These are phyloP conservation scores for Cataglyphis hispanica DNA, from an alignment of 1,140 invertebrate species.

Conservation along the genomic window DNA sequence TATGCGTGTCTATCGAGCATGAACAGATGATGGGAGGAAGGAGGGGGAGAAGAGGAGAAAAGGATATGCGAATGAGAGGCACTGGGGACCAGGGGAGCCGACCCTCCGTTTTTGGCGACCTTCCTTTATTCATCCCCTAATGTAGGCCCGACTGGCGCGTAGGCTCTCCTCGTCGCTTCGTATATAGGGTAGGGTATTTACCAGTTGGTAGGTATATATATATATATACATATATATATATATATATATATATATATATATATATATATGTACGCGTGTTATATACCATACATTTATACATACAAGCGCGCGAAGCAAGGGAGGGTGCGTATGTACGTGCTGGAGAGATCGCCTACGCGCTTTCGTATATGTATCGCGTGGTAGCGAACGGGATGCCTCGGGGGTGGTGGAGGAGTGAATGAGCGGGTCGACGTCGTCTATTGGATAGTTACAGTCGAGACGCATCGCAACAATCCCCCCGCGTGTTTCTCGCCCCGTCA, in stretches of 20 bases:
- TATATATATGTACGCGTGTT: constrained; percentile 12
- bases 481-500: constrained; percentile 9
- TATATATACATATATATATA: neutral
- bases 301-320: neutral
- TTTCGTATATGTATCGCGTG: constrained; percentile 40
- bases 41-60: no score
- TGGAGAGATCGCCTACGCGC: constrained; percentile 58
- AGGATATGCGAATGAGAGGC: constrained; percentile 39
- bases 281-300: constrained; percentile 25
- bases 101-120: constrained; percentile 75
- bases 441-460: constrained; percentile 40
- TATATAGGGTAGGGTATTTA: constrained; percentile 72
- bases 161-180: constrained; percentile 54
- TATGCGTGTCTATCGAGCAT: neutral
- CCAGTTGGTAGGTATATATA: constrained; percentile 44
- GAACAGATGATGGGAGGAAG: neutral
- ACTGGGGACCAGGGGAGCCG: constrained; percentile 62
- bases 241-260: constrained; percentile 31
- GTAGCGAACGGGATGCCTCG: constrained; percentile 31
- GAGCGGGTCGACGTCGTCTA: constrained; percentile 40
- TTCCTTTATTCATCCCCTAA: constrained; percentile 82
- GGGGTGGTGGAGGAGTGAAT: constrained; percentile 49
- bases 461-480: constrained; percentile 48
- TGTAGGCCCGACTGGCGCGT: constrained; percentile 68
- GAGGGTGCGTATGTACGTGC: constrained; percentile 52